phyloP scores from a whole-genome alignment of 2,797 vertebrate species.

The Scolopax bukidnonensis region DNA sequence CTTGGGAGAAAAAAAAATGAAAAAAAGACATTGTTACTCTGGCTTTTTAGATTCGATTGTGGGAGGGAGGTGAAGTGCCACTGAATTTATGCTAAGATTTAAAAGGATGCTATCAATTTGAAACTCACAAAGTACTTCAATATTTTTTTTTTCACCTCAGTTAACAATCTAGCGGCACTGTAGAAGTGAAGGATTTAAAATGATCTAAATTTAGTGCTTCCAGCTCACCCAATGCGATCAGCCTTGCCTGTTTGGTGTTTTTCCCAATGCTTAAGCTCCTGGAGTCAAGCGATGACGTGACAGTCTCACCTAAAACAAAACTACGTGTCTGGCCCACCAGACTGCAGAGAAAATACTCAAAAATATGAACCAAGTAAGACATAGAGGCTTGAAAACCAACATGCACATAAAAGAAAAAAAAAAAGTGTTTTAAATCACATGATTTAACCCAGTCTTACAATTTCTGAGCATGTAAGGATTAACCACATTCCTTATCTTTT shows the following conservation, averaged over 20 bases:
- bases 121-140: not conserved
- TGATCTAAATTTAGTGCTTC: constrained; percentile 23
- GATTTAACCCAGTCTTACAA: not conserved
- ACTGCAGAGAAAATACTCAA: not conserved
- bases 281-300: not conserved
- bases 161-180: constrained; percentile 24
- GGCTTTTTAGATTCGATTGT: not conserved
- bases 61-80: constrained; percentile 25
- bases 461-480: not conserved
- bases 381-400: not conserved
- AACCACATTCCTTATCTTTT: not conserved
- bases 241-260: not conserved
- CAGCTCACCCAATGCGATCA: not conserved
- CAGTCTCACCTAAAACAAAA: constrained; percentile 11
- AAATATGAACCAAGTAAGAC: not conserved
- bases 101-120: constrained; percentile 41
- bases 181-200: constrained; percentile 18
- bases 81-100: not conserved
- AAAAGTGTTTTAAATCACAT: accelerated
- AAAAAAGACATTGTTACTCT: not conserved
- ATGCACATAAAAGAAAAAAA: not conserved
- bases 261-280: not conserved
- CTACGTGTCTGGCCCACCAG: not conserved
- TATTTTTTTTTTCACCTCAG: not conserved
- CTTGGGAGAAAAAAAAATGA: not conserved